A percentile compares a stretch with the other conserved stretches of the same genome.
Conservation (phyloP, 53 echinoderm and acorn worm species). For the Holothuria leucospilota region DNA sequence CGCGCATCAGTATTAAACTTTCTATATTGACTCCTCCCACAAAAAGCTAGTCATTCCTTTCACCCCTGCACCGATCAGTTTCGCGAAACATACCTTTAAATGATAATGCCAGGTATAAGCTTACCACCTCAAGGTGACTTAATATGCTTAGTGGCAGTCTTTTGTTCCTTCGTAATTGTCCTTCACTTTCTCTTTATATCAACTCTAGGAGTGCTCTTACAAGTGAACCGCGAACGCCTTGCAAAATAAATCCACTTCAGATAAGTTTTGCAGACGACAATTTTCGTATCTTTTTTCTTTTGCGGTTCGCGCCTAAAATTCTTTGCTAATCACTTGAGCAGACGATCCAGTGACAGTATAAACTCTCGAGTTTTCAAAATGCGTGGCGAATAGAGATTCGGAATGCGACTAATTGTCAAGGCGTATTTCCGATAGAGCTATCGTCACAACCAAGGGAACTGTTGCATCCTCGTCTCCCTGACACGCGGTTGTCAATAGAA, state of each 20-base stretch:
- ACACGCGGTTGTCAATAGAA: slow-evolving; percentile 14
- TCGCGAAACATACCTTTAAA: slow-evolving; percentile 28
- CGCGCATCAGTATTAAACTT: too few species aligned
- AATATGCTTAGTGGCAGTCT: slow-evolving; percentile 30
- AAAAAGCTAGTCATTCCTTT: too few species aligned
- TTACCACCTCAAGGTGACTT: slow-evolving; percentile 43
- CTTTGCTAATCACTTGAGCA: slow-evolving; percentile 51
- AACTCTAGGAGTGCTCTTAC: slow-evolving; percentile 28
- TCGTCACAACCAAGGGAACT: neutral
- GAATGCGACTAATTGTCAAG: slow-evolving; percentile 33
- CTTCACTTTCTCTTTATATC: slow-evolving; percentile 31
- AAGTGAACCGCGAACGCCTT: slow-evolving; percentile 43
- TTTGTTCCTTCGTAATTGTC: slow-evolving; percentile 18
- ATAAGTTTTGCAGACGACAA: neutral
- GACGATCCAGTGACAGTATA: slow-evolving; percentile 44
- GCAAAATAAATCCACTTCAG: slow-evolving; percentile 43
- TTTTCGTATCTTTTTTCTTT: slow-evolving; percentile 9
- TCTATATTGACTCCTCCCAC: too few species aligned
- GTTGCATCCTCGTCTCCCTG: neutral
- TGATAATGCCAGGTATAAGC: slow-evolving; percentile 12
- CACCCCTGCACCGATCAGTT: neutral
- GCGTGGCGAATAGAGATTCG: slow-evolving; percentile 32
- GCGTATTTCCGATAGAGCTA: slow-evolving; percentile 42
- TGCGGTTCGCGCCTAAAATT: slow-evolving; percentile 38
- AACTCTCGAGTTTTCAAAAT: slow-evolving; percentile 48